phyloP scores from a whole-genome alignment of 2,113 vertebrate genomes.

The Carlito syrichta region DNA sequence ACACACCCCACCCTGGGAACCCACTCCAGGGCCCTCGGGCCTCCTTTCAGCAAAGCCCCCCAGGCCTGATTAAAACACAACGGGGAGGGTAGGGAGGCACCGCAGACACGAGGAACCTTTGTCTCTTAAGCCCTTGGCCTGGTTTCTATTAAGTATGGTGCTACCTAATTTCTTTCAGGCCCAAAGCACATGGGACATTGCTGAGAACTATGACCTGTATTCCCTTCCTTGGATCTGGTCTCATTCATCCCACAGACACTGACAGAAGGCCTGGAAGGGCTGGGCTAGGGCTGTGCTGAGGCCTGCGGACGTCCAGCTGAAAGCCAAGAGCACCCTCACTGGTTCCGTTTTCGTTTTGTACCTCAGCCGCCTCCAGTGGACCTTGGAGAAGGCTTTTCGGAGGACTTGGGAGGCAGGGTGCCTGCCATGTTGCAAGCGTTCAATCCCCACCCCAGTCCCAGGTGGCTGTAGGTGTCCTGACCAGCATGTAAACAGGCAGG shows the following conservation, averaged over 20 bases:
- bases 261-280: neutral
- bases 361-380: neutral
- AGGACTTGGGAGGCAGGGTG: neutral
- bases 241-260: neutral
- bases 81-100: neutral
- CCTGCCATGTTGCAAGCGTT: no score
- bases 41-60: constrained; percentile 40
- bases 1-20: constrained; percentile 34
- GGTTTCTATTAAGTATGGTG: neutral
- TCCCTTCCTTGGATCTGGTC: neutral
- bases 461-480: neutral
- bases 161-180: constrained; percentile 47
- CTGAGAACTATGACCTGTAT: neutral
- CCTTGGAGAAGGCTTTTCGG: neutral
- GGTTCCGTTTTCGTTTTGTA: neutral
- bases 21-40: neutral
- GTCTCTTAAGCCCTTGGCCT: constrained; percentile 22
- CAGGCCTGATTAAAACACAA: neutral
- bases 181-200: neutral
- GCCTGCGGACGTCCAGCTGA: neutral
- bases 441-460: rapidly evolving
- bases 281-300: neutral
- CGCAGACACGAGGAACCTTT: neutral
- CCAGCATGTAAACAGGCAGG: neutral
- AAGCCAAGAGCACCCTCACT: neutral